Conservation (phyloP, 2,797 vertebrate species). For the Sarcophilus harrisii region DNA sequence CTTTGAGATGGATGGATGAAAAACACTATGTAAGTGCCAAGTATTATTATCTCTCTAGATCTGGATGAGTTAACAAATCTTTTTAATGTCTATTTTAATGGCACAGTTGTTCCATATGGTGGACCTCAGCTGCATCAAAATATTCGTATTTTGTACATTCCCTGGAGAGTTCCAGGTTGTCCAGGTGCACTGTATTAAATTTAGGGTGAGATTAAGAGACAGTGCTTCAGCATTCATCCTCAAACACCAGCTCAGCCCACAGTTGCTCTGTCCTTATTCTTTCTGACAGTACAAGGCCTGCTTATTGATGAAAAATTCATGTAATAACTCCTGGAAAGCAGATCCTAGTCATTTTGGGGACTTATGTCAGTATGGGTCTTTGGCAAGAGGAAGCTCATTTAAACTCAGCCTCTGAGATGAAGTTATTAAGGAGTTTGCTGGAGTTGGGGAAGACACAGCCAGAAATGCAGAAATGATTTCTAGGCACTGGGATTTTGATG, state of each 20-base stretch:
- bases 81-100: slow-evolving; percentile 79
- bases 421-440: slow-evolving; percentile 35
- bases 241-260: slow-evolving; percentile 40
- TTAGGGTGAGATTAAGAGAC: slow-evolving; percentile 55
- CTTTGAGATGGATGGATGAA: slow-evolving; percentile 78
- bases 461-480: slow-evolving; percentile 3
- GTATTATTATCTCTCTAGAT: slow-evolving; percentile 75
- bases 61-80: slow-evolving; percentile 78
- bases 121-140: slow-evolving; percentile 75
- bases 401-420: slow-evolving; percentile 1
- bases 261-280: slow-evolving; percentile 46
- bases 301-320: slow-evolving; percentile 53
- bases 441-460: slow-evolving; percentile 30
- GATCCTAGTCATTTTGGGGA: slow-evolving; percentile 36
- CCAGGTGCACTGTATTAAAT: slow-evolving; percentile 78
- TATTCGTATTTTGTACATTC: slow-evolving; percentile 66
- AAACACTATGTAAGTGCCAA: slow-evolving; percentile 73
- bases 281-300: slow-evolving; percentile 41
- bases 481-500: neutral
- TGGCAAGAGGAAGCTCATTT: slow-evolving; percentile 22
- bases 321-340: slow-evolving; percentile 30
- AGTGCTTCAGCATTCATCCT: slow-evolving; percentile 72
- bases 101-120: slow-evolving; percentile 80
- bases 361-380: slow-evolving; percentile 27
- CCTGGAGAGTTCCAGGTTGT: slow-evolving; percentile 71